These are phyloP conservation scores for Neelides sp. DNA, from an alignment of 1,140 invertebrate species.

Conservation along the genomic window DNA sequence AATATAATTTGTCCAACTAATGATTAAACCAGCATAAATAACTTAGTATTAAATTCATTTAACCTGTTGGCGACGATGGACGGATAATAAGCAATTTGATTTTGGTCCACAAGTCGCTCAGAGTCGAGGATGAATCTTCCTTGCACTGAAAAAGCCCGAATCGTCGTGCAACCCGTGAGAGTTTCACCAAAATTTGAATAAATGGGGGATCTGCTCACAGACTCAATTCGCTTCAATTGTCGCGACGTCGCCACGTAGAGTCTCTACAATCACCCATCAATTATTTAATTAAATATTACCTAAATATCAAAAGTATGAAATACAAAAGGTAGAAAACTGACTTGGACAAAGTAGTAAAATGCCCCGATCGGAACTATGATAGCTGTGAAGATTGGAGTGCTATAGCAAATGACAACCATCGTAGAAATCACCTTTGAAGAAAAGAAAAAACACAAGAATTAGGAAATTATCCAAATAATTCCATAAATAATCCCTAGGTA, in stretches of 20 bases:
- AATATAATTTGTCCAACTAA: not conserved
- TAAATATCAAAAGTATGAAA: not conserved
- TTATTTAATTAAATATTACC: not conserved
- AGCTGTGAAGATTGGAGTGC: slow-evolving; percentile 43
- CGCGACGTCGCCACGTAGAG: slow-evolving; percentile 49
- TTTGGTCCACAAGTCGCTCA: slow-evolving; percentile 35
- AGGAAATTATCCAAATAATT: not conserved
- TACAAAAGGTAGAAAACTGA: slow-evolving; percentile 28
- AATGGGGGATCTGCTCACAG: slow-evolving; percentile 48
- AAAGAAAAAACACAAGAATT: slow-evolving; percentile 1
- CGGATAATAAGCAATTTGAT: slow-evolving; percentile 37
- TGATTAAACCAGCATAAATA: not conserved
- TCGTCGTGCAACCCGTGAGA: slow-evolving; percentile 35
- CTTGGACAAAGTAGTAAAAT: slow-evolving; percentile 46
- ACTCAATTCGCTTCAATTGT: slow-evolving; percentile 51
- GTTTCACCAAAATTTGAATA: slow-evolving; percentile 53
- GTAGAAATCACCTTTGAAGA: slow-evolving; percentile 39
- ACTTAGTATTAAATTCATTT: not conserved
- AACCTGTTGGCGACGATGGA: slow-evolving; percentile 37
- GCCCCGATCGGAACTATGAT: slow-evolving; percentile 43
- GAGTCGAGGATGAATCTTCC: slow-evolving; percentile 34
- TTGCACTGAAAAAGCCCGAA: slow-evolving; percentile 31
- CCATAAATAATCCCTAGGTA: no score
- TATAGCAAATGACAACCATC: slow-evolving; percentile 41
- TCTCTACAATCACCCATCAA: slow-evolving; percentile 35